A percentile compares a stretch with the other conserved stretches of the same genome.
Evolutionary conservation across 2,888 invertebrate genomes (phyloP).

Genomic region (Alitta virens): DNA sequence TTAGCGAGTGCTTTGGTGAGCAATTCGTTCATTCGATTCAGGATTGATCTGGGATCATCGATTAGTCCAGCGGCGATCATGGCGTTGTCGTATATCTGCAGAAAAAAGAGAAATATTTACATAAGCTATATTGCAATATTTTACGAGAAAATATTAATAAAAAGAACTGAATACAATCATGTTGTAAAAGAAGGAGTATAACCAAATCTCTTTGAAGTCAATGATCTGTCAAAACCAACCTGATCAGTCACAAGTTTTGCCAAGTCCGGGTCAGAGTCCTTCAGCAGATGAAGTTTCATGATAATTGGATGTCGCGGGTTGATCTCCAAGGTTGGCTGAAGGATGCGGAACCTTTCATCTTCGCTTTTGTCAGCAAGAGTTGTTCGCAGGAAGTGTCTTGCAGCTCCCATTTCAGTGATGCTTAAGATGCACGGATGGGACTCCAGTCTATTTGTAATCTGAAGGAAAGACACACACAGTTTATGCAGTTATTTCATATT

Average conservation of each 20-base stretch:
- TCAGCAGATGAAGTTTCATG: conserved; percentile 78
- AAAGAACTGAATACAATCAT: too few species aligned
- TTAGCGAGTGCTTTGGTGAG: conserved; percentile 61
- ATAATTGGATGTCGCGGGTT: conserved; percentile 81
- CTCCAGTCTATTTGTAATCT: conserved; percentile 78
- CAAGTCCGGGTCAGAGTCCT: conserved; percentile 72
- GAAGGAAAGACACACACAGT: conserved; percentile 21
- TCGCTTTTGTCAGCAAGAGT: conserved; percentile 65
- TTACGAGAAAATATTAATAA: too few species aligned
- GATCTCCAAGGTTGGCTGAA: conserved; percentile 90
- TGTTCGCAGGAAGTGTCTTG: conserved; percentile 88
- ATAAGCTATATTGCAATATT: too few species aligned
- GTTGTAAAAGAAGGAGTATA: too few species aligned
- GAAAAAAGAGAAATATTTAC: conserved; percentile 35
- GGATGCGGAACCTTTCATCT: conserved; percentile 80
- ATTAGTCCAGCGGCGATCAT: conserved; percentile 93
- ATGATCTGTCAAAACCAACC: conserved; percentile 59
- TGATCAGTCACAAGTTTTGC: conserved; percentile 83
- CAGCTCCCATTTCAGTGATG: conserved; percentile 95
- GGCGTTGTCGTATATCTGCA: conserved; percentile 83
- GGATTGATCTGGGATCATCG: conserved; percentile 82
- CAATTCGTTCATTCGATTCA: conserved; percentile 83
- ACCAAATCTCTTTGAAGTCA: too few species aligned
- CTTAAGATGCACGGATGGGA: conserved; percentile 89
- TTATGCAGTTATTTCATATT: too few species aligned